Evolutionary conservation across 2,113 vertebrate species (phyloP), one percentile per base, ranked within the genome.

Genomic region (Dolichallabes microphthalmus): DNA sequence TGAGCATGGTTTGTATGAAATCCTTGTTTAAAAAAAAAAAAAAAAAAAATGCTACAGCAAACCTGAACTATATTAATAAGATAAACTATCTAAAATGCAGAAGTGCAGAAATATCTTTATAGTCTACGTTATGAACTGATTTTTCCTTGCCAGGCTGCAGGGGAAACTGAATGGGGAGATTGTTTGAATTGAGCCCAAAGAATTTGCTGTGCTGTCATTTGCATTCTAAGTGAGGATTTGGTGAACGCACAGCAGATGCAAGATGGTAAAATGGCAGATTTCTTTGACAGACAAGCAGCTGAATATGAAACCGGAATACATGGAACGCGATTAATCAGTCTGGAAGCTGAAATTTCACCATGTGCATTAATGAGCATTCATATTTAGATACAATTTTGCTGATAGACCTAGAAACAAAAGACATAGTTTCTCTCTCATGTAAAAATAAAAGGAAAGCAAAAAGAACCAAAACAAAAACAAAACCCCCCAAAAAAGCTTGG

Each of bases 191-290:
- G 80, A 83, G 80, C 86, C 75, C 83, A 85, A 85, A 86, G 88
- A 89, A 89, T 89, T 86, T 87, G 88, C 88, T 85, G 75, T 45
- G 73, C 80, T 87, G 77, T 82, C 53, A 39, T 87, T 87, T 89
- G 88, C 86, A 87, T 89, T 87, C 83, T 87, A 89, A 89, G 85
- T 68, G 81, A 85, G 83, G 88, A 69, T 86, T 89, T 85, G 85
- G 86, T 85, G 52, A 89, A 87, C 52, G 50, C 13, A 25, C 57
- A 87, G 80, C 88, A 89, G 88, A 89, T 89, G 88, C 85, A 81
- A 57, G 82, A 80, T 83, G 83, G 80, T 86, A 64, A 85, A 87
- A 83, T 74, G 77, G 85, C 85, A 88, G 87, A 82, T 90, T 90
- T 88, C 68, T 69, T 7, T 35, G 52, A 52, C 60, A 87, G 81